These are phyloP conservation scores for Mallotus villosus DNA, from an alignment of 2,797 vertebrate species.

Conservation along the genomic window DNA sequence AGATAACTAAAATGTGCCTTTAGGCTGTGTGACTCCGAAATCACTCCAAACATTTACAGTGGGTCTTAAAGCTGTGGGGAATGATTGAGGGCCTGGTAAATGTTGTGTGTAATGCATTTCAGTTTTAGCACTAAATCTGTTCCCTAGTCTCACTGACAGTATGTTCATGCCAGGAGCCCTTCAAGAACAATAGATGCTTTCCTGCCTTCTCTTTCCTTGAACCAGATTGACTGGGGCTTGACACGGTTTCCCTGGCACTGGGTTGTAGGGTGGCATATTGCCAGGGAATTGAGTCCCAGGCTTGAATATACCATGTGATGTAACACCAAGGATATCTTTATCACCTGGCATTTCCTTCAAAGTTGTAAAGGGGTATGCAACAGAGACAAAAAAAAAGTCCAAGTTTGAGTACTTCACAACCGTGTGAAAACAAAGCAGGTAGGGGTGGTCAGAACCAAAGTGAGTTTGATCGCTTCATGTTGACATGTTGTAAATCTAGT, in stretches of 20 bases:
- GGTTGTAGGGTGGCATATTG: conserved; percentile 49
- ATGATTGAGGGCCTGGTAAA: conserved; percentile 49
- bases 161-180: conserved; percentile 53
- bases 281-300: conserved; percentile 55
- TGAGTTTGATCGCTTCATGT: conserved; percentile 54
- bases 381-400: too few relatives aligned
- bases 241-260: conserved; percentile 59
- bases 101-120: conserved; percentile 52
- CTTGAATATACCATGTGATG: conserved; percentile 49
- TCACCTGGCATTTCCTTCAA: conserved; percentile 42
- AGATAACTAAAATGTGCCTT: not conserved
- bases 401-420: conserved; percentile 4
- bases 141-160: conserved; percentile 63
- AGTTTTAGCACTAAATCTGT: conserved; percentile 65
- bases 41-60: not conserved
- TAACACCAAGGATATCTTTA: conserved; percentile 55
- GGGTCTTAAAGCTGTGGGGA: conserved; percentile 18
- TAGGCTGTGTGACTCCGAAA: not conserved
- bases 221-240: conserved; percentile 53
- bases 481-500: not conserved
- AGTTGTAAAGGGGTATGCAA: conserved; percentile 43
- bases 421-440: conserved; percentile 54
- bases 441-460: conserved; percentile 28
- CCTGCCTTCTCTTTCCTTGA: conserved; percentile 45
- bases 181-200: conserved; percentile 66